Conservation (phyloP, 2,888 invertebrate species). For the Nomada goodeniana region DNA sequence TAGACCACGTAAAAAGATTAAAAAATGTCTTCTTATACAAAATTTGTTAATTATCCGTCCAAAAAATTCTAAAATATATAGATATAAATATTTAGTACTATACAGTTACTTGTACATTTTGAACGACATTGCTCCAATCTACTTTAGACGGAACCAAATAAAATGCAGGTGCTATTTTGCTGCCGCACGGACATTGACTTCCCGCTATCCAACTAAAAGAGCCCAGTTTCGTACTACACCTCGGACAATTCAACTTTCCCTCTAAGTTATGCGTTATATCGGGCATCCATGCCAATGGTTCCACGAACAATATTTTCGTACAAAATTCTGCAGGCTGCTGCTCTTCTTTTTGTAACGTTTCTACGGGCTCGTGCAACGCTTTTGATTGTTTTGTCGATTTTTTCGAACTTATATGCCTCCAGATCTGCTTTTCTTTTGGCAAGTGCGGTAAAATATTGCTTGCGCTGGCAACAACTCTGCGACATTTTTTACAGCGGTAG, state of each 20-base stretch:
- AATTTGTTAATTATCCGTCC: slow-evolving; percentile 36
- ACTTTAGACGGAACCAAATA: slow-evolving; percentile 96
- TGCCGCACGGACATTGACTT: slow-evolving; percentile 95
- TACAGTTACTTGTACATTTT: slow-evolving; percentile 93
- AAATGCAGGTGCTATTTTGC: slow-evolving; percentile 95
- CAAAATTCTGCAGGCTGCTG: slow-evolving; percentile 85
- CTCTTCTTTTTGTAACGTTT: slow-evolving; percentile 64
- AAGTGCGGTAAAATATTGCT: slow-evolving; percentile 91
- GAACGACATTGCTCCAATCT: slow-evolving; percentile 94
- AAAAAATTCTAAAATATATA: slow-evolving; percentile 37
- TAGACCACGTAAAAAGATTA: slow-evolving; percentile 56
- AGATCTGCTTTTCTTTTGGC: slow-evolving; percentile 85
- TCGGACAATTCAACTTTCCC: slow-evolving; percentile 94
- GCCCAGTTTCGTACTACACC: slow-evolving; percentile 93
- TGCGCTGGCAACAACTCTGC: slow-evolving; percentile 92
- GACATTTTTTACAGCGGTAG: slow-evolving; percentile 93
- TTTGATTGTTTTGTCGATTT: slow-evolving; percentile 68
- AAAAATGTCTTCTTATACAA: slow-evolving; percentile 38
- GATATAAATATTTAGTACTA: slow-evolving; percentile 80
- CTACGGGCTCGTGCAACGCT: slow-evolving; percentile 47
- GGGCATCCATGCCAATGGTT: slow-evolving; percentile 96
- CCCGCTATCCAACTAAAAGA: slow-evolving; percentile 95
- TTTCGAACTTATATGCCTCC: slow-evolving; percentile 84
- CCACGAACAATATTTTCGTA: slow-evolving; percentile 92
- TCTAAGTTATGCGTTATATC: slow-evolving; percentile 89